Evolutionary conservation across 2,797 vertebrate species (phyloP).

Genomic region (Dicrostonyx torquatus): DNA sequence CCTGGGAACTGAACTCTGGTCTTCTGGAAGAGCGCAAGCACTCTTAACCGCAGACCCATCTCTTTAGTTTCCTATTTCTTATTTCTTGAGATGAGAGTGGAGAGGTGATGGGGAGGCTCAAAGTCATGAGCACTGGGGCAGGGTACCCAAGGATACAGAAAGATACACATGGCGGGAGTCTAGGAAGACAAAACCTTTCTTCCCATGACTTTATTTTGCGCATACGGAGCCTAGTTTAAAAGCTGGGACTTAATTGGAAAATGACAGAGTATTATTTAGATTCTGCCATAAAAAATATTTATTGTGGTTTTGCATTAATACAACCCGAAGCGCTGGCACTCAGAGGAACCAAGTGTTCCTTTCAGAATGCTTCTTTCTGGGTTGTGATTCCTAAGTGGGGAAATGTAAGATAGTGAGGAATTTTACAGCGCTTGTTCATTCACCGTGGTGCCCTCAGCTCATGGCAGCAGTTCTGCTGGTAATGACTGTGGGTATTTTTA

Average conservation of each 20-base stretch:
- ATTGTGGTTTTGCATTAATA: conserved; percentile 55
- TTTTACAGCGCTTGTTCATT: conserved; percentile 69
- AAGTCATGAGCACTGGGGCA: not conserved
- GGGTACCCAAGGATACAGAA: not conserved
- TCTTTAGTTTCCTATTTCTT: not conserved
- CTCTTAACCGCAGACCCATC: not conserved
- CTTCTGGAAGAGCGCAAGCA: not conserved
- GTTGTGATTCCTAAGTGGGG: conserved; percentile 64
- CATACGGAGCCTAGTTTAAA: conserved; percentile 30
- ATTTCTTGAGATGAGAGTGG: not conserved
- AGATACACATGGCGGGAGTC: too few relatives aligned
- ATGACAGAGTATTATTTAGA: conserved; percentile 48
- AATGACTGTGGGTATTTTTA: conserved; percentile 60
- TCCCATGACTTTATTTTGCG: not conserved
- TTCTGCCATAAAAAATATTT: conserved; percentile 71
- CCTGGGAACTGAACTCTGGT: not conserved
- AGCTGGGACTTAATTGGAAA: conserved; percentile 17
- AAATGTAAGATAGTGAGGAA: conserved; percentile 68
- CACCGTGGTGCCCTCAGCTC: conserved; percentile 44
- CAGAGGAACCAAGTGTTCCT: conserved; percentile 49
- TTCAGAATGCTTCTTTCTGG: conserved; percentile 61
- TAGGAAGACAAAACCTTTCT: not conserved
- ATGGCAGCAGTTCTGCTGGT: conserved; percentile 39
- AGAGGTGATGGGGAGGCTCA: not conserved
- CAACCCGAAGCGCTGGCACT: conserved; percentile 52